A percentile compares a stretch with the other conserved stretches of the same genome.
Conservation (phyloP, 2,113 vertebrate species). For the Mormoops blainvillei region DNA sequence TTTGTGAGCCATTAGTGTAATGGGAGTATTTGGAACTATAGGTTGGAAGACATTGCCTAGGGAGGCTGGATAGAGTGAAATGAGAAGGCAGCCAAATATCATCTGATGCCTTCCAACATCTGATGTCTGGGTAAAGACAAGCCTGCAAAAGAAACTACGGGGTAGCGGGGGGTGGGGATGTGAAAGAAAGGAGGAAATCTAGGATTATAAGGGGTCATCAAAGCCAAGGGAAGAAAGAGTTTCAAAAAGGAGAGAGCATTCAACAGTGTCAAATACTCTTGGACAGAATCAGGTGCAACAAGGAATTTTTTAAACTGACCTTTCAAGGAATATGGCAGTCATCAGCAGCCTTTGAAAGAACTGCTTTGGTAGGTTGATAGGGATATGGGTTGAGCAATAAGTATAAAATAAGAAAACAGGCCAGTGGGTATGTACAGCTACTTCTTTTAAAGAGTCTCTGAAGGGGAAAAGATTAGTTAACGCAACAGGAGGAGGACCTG, state of each 20-base stretch:
- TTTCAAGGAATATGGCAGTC: neutral
- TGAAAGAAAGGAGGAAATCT: neutral
- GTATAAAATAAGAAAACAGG: neutral
- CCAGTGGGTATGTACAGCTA: neutral
- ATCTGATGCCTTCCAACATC: neutral
- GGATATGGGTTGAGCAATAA: neutral
- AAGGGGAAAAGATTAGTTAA: neutral
- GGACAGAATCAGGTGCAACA: neutral
- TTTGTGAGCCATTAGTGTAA: neutral
- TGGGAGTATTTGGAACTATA: neutral
- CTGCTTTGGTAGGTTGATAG: neutral
- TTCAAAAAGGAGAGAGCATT: neutral
- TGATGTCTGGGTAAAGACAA: neutral
- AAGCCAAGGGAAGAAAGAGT: neutral
- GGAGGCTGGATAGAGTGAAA: neutral
- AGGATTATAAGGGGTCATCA: neutral
- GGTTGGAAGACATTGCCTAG: neutral
- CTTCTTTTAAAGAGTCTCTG: neutral
- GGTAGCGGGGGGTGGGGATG: fast-evolving
- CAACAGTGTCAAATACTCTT: neutral
- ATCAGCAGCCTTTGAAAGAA: neutral
- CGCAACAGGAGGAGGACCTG: neutral
- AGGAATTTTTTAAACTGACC: neutral
- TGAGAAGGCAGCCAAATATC: neutral
- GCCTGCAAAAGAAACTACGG: neutral